A percentile compares a stretch with the other conserved stretches of the same genome.
These are phyloP conservation scores for Anoura caudifer DNA, from an alignment of 2,113 vertebrate species.

Conservation along the genomic window DNA sequence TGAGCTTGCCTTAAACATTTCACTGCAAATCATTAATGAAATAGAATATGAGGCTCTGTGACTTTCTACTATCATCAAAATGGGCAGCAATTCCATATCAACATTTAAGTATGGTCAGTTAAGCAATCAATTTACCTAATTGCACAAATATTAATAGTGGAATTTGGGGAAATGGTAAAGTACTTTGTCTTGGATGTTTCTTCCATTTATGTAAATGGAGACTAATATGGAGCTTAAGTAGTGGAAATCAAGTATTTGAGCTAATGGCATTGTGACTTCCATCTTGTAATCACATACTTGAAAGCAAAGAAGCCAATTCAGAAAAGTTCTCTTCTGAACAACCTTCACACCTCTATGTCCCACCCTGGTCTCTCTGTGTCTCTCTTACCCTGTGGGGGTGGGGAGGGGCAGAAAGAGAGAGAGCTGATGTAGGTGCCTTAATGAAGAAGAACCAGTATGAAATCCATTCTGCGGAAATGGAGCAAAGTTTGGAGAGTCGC, in stretches of 20 bases:
- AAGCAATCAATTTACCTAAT: background rate
- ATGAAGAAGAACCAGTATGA: background rate
- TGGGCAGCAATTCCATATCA: background rate
- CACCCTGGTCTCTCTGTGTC: background rate
- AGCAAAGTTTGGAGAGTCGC: background rate
- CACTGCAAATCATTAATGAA: background rate
- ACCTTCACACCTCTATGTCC: rapidly evolving
- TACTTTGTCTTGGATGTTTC: background rate
- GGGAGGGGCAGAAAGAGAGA: too few species aligned
- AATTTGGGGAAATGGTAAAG: background rate
- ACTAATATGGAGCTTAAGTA: background rate
- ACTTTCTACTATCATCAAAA: background rate
- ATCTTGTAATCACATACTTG: background rate
- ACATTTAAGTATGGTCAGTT: background rate
- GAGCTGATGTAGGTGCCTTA: background rate
- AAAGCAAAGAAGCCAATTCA: background rate
- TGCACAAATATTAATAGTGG: background rate
- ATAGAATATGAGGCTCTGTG: background rate
- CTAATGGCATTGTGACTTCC: background rate
- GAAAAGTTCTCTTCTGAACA: background rate
- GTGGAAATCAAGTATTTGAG: background rate
- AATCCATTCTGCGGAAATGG: background rate
- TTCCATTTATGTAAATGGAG: background rate
- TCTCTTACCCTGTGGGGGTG: background rate
- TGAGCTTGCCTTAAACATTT: conserved; percentile 17